Percentiles rank a stretch among this genome's conserved stretches.
Evolutionary conservation across 2,888 invertebrate species (phyloP).

Genomic region (Brachyopa scutellaris): DNA sequence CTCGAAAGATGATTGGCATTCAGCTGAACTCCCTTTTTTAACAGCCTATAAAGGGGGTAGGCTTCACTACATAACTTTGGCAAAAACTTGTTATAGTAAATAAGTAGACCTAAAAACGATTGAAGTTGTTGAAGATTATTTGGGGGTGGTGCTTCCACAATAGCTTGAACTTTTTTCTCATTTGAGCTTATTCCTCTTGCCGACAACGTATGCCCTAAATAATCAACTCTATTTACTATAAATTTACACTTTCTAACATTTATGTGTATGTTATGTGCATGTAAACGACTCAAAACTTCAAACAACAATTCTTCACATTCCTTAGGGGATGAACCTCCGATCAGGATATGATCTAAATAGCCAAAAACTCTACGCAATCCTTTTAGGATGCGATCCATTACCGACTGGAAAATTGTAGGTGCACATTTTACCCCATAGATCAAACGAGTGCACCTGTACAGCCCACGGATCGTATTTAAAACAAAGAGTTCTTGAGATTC

Average conservation of each 20-base stretch:
- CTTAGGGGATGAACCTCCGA: neutral
- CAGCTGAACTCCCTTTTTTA: neutral
- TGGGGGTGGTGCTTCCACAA: neutral
- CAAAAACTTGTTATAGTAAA: neutral
- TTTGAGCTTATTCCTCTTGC: conserved; percentile 2
- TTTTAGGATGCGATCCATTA: conserved; percentile 12
- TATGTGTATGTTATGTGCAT: neutral
- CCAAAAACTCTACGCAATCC: neutral
- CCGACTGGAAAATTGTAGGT: neutral
- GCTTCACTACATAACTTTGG: neutral
- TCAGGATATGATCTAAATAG: conserved; percentile 11
- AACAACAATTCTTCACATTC: neutral
- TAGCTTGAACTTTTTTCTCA: neutral
- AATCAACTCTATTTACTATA: neutral
- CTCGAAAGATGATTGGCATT: neutral
- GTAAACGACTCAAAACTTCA: neutral
- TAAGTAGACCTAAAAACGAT: neutral
- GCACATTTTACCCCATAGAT: neutral
- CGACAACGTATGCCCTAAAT: neutral
- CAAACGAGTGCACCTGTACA: neutral
- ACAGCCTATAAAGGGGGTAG: neutral
- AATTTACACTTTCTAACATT: neutral
- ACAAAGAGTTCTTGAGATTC: neutral
- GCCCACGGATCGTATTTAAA: neutral
- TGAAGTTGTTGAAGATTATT: neutral